A percentile compares a stretch with the other conserved stretches of the same genome.
Conservation (phyloP, 1,140 invertebrate genomes). For the Macrotrachela quadricornifera region DNA sequence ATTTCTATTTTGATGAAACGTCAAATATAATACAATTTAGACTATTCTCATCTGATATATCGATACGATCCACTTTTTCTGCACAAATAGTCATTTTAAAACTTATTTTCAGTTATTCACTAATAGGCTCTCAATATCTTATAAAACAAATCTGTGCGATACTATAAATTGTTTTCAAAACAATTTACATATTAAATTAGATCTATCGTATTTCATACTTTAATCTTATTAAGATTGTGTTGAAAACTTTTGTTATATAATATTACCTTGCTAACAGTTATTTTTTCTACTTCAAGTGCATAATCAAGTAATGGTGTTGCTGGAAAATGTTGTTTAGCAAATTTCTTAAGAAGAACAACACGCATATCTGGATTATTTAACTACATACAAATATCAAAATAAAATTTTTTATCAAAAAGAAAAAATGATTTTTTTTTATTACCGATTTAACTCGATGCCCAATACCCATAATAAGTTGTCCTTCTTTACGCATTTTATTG, state of each 20-base stretch:
- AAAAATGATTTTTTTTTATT: no score
- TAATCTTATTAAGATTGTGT: not conserved
- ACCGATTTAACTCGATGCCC: conserved; percentile 88
- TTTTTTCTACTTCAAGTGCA: conserved; percentile 90
- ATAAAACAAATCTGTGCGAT: no score
- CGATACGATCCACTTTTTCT: no score
- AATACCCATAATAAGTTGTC: conserved; percentile 95
- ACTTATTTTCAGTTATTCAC: no score
- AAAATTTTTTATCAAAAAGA: not conserved
- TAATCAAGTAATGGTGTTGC: conserved; percentile 73
- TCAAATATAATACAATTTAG: not conserved
- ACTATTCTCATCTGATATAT: not conserved
- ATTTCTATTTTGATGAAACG: not conserved
- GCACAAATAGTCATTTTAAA: no score
- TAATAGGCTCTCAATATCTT: no score
- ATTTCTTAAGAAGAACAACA: conserved; percentile 83
- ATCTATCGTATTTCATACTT: no score
- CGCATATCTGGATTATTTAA: conserved; percentile 97
- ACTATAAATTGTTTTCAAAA: no score
- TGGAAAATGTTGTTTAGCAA: conserved; percentile 75
- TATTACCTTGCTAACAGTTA: conserved; percentile 70
- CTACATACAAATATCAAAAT: conserved; percentile 23
- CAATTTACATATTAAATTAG: no score
- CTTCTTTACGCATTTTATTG: conserved; percentile 83
- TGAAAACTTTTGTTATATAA: not conserved